Evolutionary conservation across 2,797 vertebrate species (phyloP).

Genomic region (Spinus pinus): DNA sequence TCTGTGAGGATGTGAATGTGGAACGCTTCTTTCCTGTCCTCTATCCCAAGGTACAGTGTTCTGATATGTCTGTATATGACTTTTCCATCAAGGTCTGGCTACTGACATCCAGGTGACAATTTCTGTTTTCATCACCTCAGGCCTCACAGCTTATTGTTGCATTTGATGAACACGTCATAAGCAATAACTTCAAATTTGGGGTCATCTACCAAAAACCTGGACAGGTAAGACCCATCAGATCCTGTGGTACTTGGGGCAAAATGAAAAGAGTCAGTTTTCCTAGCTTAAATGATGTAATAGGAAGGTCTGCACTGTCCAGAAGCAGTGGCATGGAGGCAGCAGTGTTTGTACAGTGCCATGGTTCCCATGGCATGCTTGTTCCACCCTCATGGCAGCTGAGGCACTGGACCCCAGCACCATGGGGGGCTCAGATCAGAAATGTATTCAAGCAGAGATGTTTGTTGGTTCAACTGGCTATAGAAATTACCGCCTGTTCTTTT

Average conservation of each 20-base stretch:
- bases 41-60: slow-evolving; percentile 86
- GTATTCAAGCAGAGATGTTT: background rate
- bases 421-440: background rate
- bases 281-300: background rate
- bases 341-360: background rate
- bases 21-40: slow-evolving; percentile 90
- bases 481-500: background rate
- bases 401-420: background rate
- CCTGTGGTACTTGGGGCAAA: background rate
- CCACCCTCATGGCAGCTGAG: background rate
- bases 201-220: slow-evolving; percentile 76
- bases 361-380: background rate
- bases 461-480: background rate
- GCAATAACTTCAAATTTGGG: slow-evolving; percentile 77
- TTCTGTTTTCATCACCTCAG: slow-evolving; percentile 26
- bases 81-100: background rate
- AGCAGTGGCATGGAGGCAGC: background rate
- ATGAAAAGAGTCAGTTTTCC: background rate
- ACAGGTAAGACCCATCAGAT: slow-evolving; percentile 56
- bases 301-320: background rate
- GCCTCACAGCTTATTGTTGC: slow-evolving; percentile 73
- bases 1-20: slow-evolving; percentile 90
- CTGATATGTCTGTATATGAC: background rate
- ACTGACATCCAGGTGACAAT: background rate
- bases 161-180: slow-evolving; percentile 75